phyloP scores from a whole-genome alignment of 2,888 invertebrate genomes.

The Ethmia dodecea region DNA sequence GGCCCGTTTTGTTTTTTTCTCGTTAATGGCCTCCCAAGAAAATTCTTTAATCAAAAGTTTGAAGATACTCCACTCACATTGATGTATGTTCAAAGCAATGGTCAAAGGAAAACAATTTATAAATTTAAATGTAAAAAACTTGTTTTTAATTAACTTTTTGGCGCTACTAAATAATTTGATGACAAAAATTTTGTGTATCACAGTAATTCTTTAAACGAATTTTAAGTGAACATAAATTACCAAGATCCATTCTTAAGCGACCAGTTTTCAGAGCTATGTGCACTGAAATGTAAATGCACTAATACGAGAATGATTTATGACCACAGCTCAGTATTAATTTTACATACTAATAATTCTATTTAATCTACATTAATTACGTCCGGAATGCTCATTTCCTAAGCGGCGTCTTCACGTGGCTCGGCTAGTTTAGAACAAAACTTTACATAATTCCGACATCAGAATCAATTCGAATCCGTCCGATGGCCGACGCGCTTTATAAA shows the following conservation, averaged over 20 bases:
- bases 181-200: constrained; percentile 8
- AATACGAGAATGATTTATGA: constrained; percentile 8
- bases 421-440: constrained; percentile 17
- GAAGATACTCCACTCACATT: constrained; percentile 25
- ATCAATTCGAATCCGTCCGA: constrained; percentile 55
- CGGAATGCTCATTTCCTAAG: background rate
- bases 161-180: constrained; percentile 6
- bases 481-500: constrained; percentile 54
- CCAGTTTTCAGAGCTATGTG: constrained; percentile 6
- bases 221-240: constrained; percentile 7
- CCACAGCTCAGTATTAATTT: constrained; percentile 1
- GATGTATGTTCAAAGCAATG: constrained; percentile 18
- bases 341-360: background rate
- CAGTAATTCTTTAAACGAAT: constrained; percentile 6
- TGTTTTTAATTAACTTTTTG: constrained; percentile 10
- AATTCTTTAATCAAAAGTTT: constrained; percentile 40
- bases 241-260: constrained; percentile 6
- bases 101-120: constrained; percentile 20
- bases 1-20: constrained; percentile 29
- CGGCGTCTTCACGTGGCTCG: background rate
- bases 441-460: constrained; percentile 44
- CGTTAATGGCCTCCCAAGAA: constrained; percentile 44
- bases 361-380: constrained; percentile 2
- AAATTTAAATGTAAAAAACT: constrained; percentile 18
- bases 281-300: constrained; percentile 7